Conservation (phyloP, 2,797 vertebrate species). For the Hippoglossus hippoglossus region DNA sequence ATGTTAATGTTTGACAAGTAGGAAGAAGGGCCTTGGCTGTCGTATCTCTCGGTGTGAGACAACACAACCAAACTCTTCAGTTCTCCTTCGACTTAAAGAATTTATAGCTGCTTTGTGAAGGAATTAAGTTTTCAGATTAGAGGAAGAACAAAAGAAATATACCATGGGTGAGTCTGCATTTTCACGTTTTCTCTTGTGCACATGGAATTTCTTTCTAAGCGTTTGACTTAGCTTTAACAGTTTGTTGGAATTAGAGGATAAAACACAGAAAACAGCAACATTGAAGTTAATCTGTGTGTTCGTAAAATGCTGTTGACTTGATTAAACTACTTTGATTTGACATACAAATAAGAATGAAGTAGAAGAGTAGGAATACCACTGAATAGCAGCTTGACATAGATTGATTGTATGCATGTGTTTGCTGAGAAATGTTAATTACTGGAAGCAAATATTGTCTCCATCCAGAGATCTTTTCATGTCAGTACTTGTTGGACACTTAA, state of each 20-base stretch:
- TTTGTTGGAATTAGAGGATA: neutral
- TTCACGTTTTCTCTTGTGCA: neutral
- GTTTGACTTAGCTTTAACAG: neutral
- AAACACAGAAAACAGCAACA: neutral
- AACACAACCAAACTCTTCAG: constrained; percentile 43
- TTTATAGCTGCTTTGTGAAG: constrained; percentile 39
- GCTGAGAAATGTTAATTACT: neutral
- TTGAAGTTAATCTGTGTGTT: neutral
- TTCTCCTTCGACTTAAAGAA: constrained; percentile 50
- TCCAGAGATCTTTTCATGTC: neutral
- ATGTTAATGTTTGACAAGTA: constrained; percentile 84
- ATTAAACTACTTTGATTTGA: neutral
- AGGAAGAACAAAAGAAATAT: constrained; percentile 15
- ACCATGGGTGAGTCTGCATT: constrained; percentile 83
- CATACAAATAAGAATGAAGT: constrained; percentile 5
- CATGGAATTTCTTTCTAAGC: neutral
- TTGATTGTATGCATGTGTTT: neutral
- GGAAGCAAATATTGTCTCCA: neutral
- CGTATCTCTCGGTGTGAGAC: constrained; percentile 41
- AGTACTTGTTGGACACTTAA: neutral
- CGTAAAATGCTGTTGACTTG: neutral
- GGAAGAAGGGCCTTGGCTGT: constrained; percentile 66
- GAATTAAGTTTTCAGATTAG: constrained; percentile 29
- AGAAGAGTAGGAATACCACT: neutral
- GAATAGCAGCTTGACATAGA: neutral